Percentiles rank a stretch among this genome's conserved stretches.
These are phyloP conservation scores for Macrosoma leucophasiata DNA, from an alignment of 2,888 invertebrate species.

Conservation along the genomic window DNA sequence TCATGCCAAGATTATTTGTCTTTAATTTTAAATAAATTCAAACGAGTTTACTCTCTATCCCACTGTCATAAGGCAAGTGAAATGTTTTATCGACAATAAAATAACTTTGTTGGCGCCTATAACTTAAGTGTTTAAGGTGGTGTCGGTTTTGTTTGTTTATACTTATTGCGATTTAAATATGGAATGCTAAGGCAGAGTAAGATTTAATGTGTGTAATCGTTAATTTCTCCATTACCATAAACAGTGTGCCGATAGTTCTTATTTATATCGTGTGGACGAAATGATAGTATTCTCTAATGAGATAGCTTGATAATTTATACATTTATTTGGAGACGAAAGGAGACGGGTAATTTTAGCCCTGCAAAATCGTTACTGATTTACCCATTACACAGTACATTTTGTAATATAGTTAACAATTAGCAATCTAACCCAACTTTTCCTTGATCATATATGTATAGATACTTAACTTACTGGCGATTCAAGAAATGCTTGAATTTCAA, in stretches of 20 bases:
- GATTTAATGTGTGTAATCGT: constrained; percentile 21
- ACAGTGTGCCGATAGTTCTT: too few species aligned
- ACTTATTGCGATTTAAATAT: constrained; percentile 12
- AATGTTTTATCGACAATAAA: constrained; percentile 4
- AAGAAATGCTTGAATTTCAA: too few species aligned
- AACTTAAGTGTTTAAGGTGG: constrained; percentile 46
- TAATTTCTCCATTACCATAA: constrained; percentile 19
- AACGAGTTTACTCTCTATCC: constrained; percentile 27
- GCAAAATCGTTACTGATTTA: too few species aligned
- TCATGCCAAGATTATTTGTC: constrained; percentile 30
- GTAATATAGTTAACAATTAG: too few species aligned
- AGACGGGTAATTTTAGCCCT: too few species aligned
- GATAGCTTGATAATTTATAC: not conserved
- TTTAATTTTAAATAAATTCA: not conserved
- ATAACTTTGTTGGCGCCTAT: constrained; percentile 27
- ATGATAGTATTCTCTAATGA: too few species aligned
- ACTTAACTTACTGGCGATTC: too few species aligned
- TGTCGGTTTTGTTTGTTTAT: constrained; percentile 42
- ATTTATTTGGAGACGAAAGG: not conserved
- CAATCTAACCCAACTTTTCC: too few species aligned
- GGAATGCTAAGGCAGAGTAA: constrained; percentile 11
- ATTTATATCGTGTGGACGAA: too few species aligned
- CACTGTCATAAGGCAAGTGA: constrained; percentile 4
- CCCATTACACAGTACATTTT: too few species aligned
- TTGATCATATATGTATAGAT: too few species aligned